Base-by-base conservation (phyloP, 2,888 invertebrate genomes). In the Parapristionchus giblindavisi region DNA sequence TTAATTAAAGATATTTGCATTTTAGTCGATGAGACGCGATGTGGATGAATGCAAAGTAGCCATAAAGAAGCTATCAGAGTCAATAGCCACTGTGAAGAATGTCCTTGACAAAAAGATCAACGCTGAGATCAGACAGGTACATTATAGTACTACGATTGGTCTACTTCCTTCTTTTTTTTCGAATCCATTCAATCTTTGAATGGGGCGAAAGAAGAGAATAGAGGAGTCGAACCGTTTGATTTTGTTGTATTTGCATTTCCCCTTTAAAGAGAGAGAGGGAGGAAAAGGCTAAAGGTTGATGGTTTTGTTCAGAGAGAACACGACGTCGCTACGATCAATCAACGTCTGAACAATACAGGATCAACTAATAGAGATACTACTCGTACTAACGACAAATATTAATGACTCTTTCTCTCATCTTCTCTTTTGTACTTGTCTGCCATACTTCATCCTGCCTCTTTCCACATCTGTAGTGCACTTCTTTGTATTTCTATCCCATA, bases 1-100 rank as follows among this genome's bases (percentile, higher is more conserved):
- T 48, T 14, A 48, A 21, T 11, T 21, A 48, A 48, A 48, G 21
- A 48, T 48, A 21, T 48, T 48, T 48, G 48, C n/a, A n/a, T n/a
- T 52, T 14, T 32, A 68, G 68, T 68, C 68, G 24, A 48, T 52
- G 68, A 51, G 79, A 51, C 76, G 85, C 11, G 87, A 87, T 71
- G 80, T 87, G 2, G 87, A 87, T 65, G 87, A 87, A 66, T 85
- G 85, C 76, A 87, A 87, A 68, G 84, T 86, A 1, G 87, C 86
- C 0, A 87, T 87, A 70, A 87, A 86, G 77, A 87, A 87, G 75
- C 73, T 87, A 54, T 86, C 87, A 0, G 87, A 87, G 65, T 85
- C 86, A 2, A 83, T 87, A 24, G 86, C 87, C 0, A 87, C 87
- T 17, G 87, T 87, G 32, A 87, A 86, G 77, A 87, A 87, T 71